These are phyloP conservation scores for Vespertilio murinus DNA, from an alignment of 2,797 vertebrate genomes.

Conservation along the genomic window DNA sequence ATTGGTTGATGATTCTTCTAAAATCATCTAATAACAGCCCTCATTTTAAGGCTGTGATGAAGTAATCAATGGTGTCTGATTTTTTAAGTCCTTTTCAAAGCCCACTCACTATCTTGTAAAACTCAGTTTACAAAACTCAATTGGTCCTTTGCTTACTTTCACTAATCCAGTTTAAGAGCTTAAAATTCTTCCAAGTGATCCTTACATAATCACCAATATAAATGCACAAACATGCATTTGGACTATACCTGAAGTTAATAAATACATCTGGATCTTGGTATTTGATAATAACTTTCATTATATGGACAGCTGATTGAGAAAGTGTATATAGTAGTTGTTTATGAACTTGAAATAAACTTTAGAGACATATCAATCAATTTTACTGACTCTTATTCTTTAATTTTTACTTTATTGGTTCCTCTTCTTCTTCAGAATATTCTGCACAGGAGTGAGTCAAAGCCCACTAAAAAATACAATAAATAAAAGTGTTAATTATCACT, in stretches of 20 bases:
- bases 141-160: slow-evolving; percentile 68
- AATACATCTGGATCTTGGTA: slow-evolving; percentile 63
- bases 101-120: slow-evolving; percentile 44
- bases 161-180: slow-evolving; percentile 78
- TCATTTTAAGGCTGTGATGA: background rate
- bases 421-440: background rate
- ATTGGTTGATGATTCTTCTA: slow-evolving; percentile 39
- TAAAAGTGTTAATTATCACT: background rate
- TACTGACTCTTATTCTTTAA: background rate
- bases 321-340: slow-evolving; percentile 32
- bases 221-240: slow-evolving; percentile 57
- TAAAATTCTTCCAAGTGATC: slow-evolving; percentile 71
- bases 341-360: slow-evolving; percentile 41
- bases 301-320: background rate
- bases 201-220: slow-evolving; percentile 76
- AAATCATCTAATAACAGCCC: slow-evolving; percentile 24
- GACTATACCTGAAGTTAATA: slow-evolving; percentile 69
- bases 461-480: background rate
- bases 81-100: slow-evolving; percentile 61
- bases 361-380: background rate
- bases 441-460: background rate
- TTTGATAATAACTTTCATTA: slow-evolving; percentile 61
- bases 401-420: background rate
- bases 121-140: slow-evolving; percentile 64
- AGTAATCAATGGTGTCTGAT: slow-evolving; percentile 60